phyloP scores from a whole-genome alignment of 2,888 invertebrate genomes.

The Xylophagus ater region DNA sequence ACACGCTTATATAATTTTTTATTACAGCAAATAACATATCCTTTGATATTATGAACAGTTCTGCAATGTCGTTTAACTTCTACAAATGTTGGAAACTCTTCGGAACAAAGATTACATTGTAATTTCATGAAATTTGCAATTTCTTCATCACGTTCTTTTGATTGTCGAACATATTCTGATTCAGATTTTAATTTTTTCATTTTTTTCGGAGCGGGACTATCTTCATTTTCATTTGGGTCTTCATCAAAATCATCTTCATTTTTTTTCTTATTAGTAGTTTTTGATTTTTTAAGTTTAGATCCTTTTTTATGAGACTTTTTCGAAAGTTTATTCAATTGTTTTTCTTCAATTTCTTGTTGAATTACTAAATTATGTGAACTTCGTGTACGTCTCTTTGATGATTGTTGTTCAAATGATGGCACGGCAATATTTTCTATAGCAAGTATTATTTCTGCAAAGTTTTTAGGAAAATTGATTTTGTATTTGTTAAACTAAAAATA shows the following conservation, averaged over 20 bases:
- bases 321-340: too few species aligned
- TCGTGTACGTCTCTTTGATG: too few species aligned
- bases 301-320: too few species aligned
- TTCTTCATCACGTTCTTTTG: constrained; percentile 29
- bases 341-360: constrained; percentile 7
- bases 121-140: constrained; percentile 32
- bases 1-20: constrained; percentile 33
- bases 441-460: too few species aligned
- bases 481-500: too few species aligned
- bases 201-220: neutral
- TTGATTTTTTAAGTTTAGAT: constrained; percentile 7
- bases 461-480: too few species aligned
- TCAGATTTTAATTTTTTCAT: neutral
- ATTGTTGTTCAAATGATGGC: too few species aligned
- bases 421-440: too few species aligned
- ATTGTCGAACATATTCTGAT: constrained; percentile 11
- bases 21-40: constrained; percentile 34
- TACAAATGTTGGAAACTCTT: constrained; percentile 27
- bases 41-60: constrained; percentile 27
- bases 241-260: neutral
- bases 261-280: neutral
- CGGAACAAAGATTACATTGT: constrained; percentile 30
- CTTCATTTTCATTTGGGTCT: neutral
- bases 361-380: constrained; percentile 5
- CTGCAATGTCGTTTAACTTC: constrained; percentile 33